These are phyloP conservation scores for Contarinia nasturtii DNA, from an alignment of 1,140 invertebrate species.

Conservation along the genomic window DNA sequence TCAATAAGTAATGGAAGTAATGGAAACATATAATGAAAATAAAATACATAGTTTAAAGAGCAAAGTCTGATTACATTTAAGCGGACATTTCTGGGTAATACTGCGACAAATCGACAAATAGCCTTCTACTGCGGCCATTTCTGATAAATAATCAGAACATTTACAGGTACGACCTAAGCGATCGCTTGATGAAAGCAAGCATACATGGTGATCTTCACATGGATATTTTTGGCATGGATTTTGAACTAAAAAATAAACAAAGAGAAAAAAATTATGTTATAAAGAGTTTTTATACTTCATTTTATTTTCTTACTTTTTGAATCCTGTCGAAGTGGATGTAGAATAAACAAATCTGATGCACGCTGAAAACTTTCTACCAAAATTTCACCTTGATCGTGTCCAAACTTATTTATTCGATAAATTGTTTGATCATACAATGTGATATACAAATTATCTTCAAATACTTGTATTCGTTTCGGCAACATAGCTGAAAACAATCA, in stretches of 20 bases:
- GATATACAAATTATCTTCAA: conserved; percentile 50
- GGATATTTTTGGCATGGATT: conserved; percentile 26
- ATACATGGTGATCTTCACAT: conserved; percentile 33
- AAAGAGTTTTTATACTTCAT: no score
- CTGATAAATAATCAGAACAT: conserved; percentile 38
- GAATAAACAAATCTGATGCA: conserved; percentile 41
- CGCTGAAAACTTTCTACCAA: conserved; percentile 32
- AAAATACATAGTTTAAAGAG: no score
- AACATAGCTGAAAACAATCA: conserved; percentile 21
- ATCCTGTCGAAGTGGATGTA: conserved; percentile 44
- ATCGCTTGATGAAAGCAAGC: conserved; percentile 27
- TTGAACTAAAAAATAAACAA: conserved; percentile 13
- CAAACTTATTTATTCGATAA: conserved; percentile 51
- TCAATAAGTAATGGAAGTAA: no score
- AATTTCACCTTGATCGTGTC: conserved; percentile 29
- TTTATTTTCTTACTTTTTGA: conserved; percentile 22
- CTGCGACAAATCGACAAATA: no score
- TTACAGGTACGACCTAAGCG: conserved; percentile 30
- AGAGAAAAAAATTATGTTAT: background rate
- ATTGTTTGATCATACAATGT: conserved; percentile 42
- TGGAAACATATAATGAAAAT: no score
- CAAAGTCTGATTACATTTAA: conserved; percentile 24
- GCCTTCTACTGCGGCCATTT: no score
- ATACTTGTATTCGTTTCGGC: conserved; percentile 52
- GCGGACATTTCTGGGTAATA: conserved; percentile 21